phyloP scores from a whole-genome alignment of 1,140 invertebrate genomes.

The Uloborus diversus region DNA sequence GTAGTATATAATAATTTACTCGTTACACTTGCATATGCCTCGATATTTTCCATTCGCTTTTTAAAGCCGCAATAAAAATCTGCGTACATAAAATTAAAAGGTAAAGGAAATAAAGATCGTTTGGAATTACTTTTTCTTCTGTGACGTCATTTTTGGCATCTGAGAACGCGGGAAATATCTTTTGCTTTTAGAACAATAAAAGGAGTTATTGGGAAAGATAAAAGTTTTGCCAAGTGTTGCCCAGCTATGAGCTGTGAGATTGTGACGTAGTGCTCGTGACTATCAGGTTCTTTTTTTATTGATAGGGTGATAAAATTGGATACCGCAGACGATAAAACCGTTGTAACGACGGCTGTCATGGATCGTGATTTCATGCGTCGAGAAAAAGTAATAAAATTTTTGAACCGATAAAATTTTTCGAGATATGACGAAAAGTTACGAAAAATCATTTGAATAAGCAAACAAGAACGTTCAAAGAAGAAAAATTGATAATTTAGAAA shows the following conservation, averaged over 20 bases:
- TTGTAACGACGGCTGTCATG: not conserved
- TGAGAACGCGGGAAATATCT: not conserved
- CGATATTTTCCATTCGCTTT: constrained; percentile 17
- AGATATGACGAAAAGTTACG: too few relatives aligned
- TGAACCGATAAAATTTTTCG: too few relatives aligned
- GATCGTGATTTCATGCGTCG: not conserved
- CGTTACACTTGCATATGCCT: constrained; percentile 25
- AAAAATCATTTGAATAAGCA: too few relatives aligned
- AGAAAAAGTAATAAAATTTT: not conserved
- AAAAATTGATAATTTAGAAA: too few relatives aligned
- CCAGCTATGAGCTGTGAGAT: too few relatives aligned
- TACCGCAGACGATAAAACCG: constrained; percentile 12
- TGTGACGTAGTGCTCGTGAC: not conserved
- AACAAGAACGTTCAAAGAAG: too few relatives aligned
- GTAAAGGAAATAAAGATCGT: not conserved
- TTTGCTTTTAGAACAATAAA: not conserved
- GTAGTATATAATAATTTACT: constrained; percentile 47
- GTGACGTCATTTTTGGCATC: not conserved
- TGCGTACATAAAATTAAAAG: not conserved
- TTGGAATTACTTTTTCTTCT: not conserved
- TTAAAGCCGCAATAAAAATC: constrained; percentile 38
- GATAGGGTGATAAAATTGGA: constrained; percentile 14
- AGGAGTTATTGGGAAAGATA: not conserved
- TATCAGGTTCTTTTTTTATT: constrained; percentile 17
- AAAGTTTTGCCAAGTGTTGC: too few relatives aligned